A percentile compares a stretch with the other conserved stretches of the same genome.
These are phyloP conservation scores for Rhimphoctona megacephalus DNA, from an alignment of 2,888 invertebrate species.

Conservation along the genomic window DNA sequence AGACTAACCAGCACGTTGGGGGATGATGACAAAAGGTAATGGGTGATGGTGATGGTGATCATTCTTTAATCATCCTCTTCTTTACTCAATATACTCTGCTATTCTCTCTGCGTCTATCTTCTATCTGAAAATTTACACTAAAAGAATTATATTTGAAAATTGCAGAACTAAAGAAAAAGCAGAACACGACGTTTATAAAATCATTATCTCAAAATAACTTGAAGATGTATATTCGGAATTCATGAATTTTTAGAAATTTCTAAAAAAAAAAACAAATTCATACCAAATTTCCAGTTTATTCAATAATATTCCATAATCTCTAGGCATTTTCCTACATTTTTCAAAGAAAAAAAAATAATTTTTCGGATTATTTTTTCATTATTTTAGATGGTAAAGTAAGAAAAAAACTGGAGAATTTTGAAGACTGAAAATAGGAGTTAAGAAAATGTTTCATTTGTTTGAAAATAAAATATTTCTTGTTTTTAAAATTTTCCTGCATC, in stretches of 20 bases:
- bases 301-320: neutral
- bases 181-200: neutral
- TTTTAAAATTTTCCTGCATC: too few relatives aligned
- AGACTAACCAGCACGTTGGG: slow-evolving; percentile 71
- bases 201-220: neutral
- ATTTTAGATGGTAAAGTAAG: too few relatives aligned
- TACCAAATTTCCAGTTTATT: neutral
- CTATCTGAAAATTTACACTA: slow-evolving; percentile 40
- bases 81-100: slow-evolving; percentile 46
- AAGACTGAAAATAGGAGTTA: neutral
- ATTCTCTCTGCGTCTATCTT: slow-evolving; percentile 39
- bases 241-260: neutral
- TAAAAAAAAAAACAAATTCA: neutral
- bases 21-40: slow-evolving; percentile 36
- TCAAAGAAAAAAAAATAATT: neutral
- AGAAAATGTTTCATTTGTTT: too few relatives aligned
- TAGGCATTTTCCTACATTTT: too few relatives aligned
- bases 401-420: neutral
- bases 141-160: neutral
- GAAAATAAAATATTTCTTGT: too few relatives aligned
- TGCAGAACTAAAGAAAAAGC: neutral
- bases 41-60: slow-evolving; percentile 62
- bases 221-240: neutral
- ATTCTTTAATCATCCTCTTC: slow-evolving; percentile 47
- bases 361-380: neutral